Evolutionary conservation across 2,888 invertebrate genomes (phyloP), one percentile per base, ranked within the genome.

Genomic region (Catocala nupta): DNA sequence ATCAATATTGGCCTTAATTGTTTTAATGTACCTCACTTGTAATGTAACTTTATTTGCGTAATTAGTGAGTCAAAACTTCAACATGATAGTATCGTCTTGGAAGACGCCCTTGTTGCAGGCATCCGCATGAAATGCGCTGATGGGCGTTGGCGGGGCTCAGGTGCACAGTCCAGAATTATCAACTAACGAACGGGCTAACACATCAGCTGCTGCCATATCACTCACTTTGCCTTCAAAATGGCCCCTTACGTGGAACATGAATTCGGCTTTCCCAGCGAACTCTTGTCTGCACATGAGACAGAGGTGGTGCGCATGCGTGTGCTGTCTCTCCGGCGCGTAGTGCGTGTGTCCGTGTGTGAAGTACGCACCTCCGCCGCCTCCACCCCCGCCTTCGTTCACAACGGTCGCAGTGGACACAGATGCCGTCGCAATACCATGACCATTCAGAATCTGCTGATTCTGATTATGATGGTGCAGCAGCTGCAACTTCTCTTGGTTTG

Each of bases 261-360:
- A 96, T 82, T 96, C 96, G 0, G 96, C 95, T 83, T 96, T 96
- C 12, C 96, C 95, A 13, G 95, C 95, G 83, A 96, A 96, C 85
- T 96, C 96, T 59, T 96, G 95, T 33, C 96, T 91, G 71, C 96
- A 96, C 95, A 96, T 95, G 65, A 96, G 93, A 77, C 96, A 96
- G 55, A 95, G 94, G 57, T 94, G 94, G 73, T 94, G 94, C 1
- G 94, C 92, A 59, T 94, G 94, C 9, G 92, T 88, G 81, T 93
- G 92, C 61, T 94, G 94, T 45, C 93, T 74, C 66, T 93, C 92
- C 0, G 90, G 93, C 0, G 92, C 89, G 76, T 94, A 92, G 81
- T 94, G 94, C 39, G 91, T 90, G 76, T 93, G 93, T 0, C 91
- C 92, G 64, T 93, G 94, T 0, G 93, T 92, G 82, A 93, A 94